Conservation (phyloP, 1,140 invertebrate species). For the Zaprionus gabonicus region DNA sequence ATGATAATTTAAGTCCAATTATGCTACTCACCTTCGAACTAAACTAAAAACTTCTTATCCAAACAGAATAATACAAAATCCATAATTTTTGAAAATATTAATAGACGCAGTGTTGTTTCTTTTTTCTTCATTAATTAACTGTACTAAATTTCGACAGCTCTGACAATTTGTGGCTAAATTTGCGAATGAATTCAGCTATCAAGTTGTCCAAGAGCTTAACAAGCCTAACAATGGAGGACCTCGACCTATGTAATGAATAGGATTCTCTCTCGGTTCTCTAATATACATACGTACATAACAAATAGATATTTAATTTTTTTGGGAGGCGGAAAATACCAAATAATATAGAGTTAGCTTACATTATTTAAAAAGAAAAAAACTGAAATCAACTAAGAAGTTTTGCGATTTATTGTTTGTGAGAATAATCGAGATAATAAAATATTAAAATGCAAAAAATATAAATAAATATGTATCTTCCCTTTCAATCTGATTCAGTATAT, state of each 20-base stretch:
- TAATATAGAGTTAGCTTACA: slow-evolving; percentile 37
- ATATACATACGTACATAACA: slow-evolving; percentile 26
- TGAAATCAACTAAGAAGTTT: slow-evolving; percentile 28
- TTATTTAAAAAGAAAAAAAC: slow-evolving; percentile 30
- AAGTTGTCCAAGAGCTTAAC: slow-evolving; percentile 38
- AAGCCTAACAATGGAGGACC: slow-evolving; percentile 30
- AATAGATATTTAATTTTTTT: slow-evolving; percentile 25
- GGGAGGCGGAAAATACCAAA: slow-evolving; percentile 58
- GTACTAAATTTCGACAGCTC: slow-evolving; percentile 35
- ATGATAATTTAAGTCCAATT: slow-evolving; percentile 61
- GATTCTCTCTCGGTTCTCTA: slow-evolving; percentile 22
- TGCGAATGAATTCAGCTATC: slow-evolving; percentile 30
- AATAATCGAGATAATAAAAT: slow-evolving; percentile 29
- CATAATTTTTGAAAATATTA: slow-evolving; percentile 74
- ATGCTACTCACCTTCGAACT: slow-evolving; percentile 64
- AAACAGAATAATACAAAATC: slow-evolving; percentile 71
- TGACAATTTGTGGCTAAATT: slow-evolving; percentile 48
- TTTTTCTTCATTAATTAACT: slow-evolving; percentile 20
- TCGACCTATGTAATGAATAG: slow-evolving; percentile 53
- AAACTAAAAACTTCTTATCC: slow-evolving; percentile 62
- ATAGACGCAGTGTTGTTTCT: slow-evolving; percentile 46
- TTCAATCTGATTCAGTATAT: too few species aligned
- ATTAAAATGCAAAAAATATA: background rate
- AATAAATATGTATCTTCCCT: background rate
- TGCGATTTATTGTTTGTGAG: slow-evolving; percentile 27